Conservation (phyloP, 2,888 invertebrate genomes). For the Leptothorax acervorum region DNA sequence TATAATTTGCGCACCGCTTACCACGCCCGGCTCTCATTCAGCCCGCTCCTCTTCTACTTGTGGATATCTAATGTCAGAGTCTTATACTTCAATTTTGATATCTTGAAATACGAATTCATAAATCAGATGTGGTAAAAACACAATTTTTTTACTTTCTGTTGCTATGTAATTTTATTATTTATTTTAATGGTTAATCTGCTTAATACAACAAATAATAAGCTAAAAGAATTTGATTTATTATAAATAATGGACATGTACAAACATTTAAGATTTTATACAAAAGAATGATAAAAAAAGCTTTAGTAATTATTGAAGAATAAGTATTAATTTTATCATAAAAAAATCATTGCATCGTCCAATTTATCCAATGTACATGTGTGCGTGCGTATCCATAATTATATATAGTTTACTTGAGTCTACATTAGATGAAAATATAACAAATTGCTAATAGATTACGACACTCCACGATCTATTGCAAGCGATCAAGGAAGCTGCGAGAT, state of each 20-base stretch:
- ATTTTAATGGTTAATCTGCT: not conserved
- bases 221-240: not conserved
- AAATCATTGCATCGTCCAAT: not conserved
- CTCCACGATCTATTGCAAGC: constrained; percentile 44
- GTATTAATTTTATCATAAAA: not conserved
- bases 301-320: not conserved
- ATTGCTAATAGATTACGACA: constrained; percentile 32
- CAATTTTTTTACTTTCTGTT: not conserved
- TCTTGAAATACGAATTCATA: not conserved
- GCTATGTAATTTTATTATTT: not conserved
- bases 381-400: not conserved
- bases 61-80: too few species aligned
- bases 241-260: not conserved
- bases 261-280: not conserved
- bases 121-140: not conserved
- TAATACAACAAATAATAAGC: not conserved
- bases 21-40: too few species aligned
- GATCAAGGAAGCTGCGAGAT: constrained; percentile 48
- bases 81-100: not conserved
- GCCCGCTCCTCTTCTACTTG: too few species aligned
- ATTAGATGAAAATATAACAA: constrained; percentile 18
- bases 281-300: not conserved
- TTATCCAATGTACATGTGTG: not conserved
- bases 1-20: too few species aligned
- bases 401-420: not conserved